Evolutionary conservation across 1,140 invertebrate species (phyloP), one percentile per base, ranked within the genome.

Genomic region (Anthonomus grandis): DNA sequence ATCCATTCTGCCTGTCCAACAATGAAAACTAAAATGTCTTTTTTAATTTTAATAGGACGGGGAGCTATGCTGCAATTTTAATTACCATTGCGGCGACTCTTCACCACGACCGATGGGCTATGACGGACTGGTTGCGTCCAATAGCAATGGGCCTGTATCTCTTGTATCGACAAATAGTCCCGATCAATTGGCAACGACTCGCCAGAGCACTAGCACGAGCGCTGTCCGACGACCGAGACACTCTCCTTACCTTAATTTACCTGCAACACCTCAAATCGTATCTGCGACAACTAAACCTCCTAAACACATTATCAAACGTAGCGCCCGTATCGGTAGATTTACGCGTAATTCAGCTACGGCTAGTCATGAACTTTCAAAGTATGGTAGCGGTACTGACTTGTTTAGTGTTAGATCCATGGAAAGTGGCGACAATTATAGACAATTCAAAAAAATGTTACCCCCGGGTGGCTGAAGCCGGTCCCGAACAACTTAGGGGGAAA

Each of bases 41-140:
- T 68, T 65, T 70, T 59, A 68, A 63, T 70, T 65, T 74, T 64
- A 70, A 62, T 73, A 81, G 80, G 78, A 81, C 74, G 80, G 80
- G 74, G 74, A 76, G 70, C 73, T 81, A 74, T 80, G 79, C 78
- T 81, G 80, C 73, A 81, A 78, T 75, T 79, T 79, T 79, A 79
- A 79, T 79, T 76, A 78, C 74, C 73, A 74, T 76, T 81, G 80
- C 65, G 73, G 76, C 79, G 72, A 76, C 73, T 57, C 68, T 70
- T 25, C 56, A 39, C 70, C 60, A 51, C 59, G 54, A 56, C 51
- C 69, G 59, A 59, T 70, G 64, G 70, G 69, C 58, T 68, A 60
- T 61, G 69, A 71, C 56, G 68, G 67, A 56, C 21, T 70, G 65
- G 68, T 68, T 62, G 67, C 65, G 47, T 31, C 61, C 42, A 50